A percentile compares a stretch with the other conserved stretches of the same genome.
These are phyloP conservation scores for Spermophilus dauricus DNA, from an alignment of 2,113 vertebrate species.

Conservation along the genomic window DNA sequence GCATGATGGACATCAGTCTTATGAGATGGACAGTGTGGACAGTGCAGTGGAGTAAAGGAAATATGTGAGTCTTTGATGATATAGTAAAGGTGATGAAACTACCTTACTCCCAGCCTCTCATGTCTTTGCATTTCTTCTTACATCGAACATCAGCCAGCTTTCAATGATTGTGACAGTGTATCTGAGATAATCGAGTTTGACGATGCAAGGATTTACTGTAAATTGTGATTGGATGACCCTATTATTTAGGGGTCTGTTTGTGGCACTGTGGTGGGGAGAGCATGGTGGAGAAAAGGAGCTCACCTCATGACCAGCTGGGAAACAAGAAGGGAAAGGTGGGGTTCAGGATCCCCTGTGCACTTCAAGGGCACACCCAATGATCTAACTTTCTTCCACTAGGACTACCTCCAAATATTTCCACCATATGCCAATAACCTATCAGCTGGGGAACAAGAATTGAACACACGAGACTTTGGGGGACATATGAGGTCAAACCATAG, in stretches of 20 bases:
- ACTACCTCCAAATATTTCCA: background rate
- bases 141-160: background rate
- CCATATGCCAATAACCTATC: background rate
- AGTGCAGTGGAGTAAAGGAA: background rate
- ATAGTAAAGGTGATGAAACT: background rate
- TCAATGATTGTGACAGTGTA: background rate
- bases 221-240: background rate
- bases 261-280: background rate
- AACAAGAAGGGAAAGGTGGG: too few species aligned
- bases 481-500: background rate
- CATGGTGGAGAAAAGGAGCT: background rate
- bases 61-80: background rate
- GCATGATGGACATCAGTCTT: background rate
- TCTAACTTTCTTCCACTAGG: background rate
- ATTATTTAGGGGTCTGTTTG: background rate
- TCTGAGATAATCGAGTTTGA: background rate
- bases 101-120: background rate
- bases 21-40: background rate
- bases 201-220: background rate
- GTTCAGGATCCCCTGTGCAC: background rate
- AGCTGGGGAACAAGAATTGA: too few species aligned
- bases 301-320: background rate
- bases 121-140: background rate
- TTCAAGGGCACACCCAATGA: background rate
- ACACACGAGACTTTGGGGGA: too few species aligned